A percentile compares a stretch with the other conserved stretches of the same genome.
These are phyloP conservation scores for Chrysocyon brachyurus DNA, from an alignment of 2,797 vertebrate species.

Conservation along the genomic window DNA sequence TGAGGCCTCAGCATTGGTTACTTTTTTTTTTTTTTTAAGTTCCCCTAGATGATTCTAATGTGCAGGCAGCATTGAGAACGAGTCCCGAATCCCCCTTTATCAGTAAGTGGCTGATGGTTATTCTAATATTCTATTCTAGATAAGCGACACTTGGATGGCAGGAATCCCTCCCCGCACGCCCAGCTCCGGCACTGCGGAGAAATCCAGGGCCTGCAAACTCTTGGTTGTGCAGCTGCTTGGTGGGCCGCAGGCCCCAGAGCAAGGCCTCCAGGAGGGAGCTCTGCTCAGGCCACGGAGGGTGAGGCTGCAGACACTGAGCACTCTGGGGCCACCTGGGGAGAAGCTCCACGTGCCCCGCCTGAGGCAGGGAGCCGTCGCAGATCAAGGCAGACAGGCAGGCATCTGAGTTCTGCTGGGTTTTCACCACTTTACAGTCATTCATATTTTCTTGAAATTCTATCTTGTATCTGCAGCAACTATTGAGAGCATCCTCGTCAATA, in stretches of 20 bases:
- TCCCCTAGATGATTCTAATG: not conserved
- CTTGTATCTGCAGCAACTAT: constrained; percentile 39
- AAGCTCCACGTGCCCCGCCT: not conserved
- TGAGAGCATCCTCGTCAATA: constrained; percentile 49
- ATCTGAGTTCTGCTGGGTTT: not conserved
- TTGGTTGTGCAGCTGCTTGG: not conserved
- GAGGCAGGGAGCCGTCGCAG: not conserved
- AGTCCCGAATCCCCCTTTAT: not conserved
- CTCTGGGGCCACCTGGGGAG: not conserved
- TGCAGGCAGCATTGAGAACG: not conserved
- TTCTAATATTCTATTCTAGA: not conserved
- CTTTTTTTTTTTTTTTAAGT: not conserved
- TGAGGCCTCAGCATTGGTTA: not conserved
- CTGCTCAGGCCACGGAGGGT: not conserved
- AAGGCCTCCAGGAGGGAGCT: not conserved
- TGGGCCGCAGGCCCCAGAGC: not conserved
- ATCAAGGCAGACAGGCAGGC: not conserved
- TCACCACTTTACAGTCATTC: not conserved
- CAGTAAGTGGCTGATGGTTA: not conserved
- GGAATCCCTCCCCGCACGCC: not conserved
- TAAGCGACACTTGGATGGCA: not conserved
- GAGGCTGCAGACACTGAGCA: not conserved
- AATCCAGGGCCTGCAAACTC: not conserved
- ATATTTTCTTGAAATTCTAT: constrained; percentile 41
- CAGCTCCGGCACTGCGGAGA: not conserved